Base-by-base conservation (phyloP, 2,888 invertebrate species). In the Erebia ligea region DNA sequence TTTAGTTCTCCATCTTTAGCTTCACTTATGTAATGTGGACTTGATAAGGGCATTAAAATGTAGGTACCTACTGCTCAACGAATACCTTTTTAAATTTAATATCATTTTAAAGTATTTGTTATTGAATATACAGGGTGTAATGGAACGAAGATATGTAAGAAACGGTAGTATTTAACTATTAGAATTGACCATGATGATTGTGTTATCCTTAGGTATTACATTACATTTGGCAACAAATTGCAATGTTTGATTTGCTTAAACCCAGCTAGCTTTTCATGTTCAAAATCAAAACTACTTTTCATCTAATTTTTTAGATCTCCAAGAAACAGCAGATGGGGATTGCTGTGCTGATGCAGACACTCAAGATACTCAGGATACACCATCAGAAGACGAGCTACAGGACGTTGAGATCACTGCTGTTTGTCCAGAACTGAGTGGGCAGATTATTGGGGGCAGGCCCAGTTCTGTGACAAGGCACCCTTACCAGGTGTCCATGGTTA, bases 371-470 rank as follows among this genome's bases (percentile, higher is more conserved):
- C 79, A 81, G 17, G 78, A 80, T 19, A 79, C 75, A 1, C 78
- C 80, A n/a, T 79, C 75, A 1, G 81, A 85, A 11, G 78, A 82
- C 8, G 82, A 85, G n/a, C 70, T 80, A 8, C 82, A 87, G 52
- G 86, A 88, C 1, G 69, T 88, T 9, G 91, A 87, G 10, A 72
- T 90, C 17, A 86, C 88, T 67, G 87, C 86, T 1, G 86, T 79
- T 0, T 93, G 93, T 45, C 92, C 92, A 0, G 92, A 92, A 72
- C 80, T 92, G 0, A 92, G 87, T 40, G 92, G 91, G 0, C 92
- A 93, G 82, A 93, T 93, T 58, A 92, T 93, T 9, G 93, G 93
- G 0, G 93, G 93, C 0, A 77, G 85, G 34, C 82, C 90, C 0
- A 91, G 91, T 40, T 89, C 91, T 0, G 86, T 93, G 11, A 84